These are phyloP conservation scores for Dione vanillae DNA, from an alignment of 2,888 invertebrate genomes.

Conservation along the genomic window DNA sequence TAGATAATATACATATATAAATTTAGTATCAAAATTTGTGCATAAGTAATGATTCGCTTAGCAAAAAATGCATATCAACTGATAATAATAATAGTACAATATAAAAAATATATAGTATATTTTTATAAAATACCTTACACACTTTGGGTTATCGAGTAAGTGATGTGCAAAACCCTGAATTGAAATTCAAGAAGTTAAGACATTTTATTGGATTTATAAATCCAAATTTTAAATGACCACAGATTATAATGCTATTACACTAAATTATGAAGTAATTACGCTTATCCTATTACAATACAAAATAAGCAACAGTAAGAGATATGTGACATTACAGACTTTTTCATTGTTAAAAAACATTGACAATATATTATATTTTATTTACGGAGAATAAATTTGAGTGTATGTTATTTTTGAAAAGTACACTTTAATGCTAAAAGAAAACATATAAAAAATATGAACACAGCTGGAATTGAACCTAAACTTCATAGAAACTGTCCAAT, in stretches of 20 bases:
- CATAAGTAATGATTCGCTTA: slow-evolving; percentile 54
- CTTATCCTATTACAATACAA: slow-evolving; percentile 19
- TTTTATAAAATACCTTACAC: slow-evolving; percentile 46
- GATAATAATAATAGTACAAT: slow-evolving; percentile 53
- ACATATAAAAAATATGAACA: too few relatives aligned
- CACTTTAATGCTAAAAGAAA: too few relatives aligned
- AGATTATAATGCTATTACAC: background rate
- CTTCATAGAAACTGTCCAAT: too few relatives aligned
- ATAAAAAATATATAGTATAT: slow-evolving; percentile 71
- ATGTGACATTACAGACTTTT: slow-evolving; percentile 4
- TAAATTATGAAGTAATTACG: background rate
- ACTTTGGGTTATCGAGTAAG: slow-evolving; percentile 1
- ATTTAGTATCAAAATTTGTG: slow-evolving; percentile 63
- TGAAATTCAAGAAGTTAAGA: background rate
- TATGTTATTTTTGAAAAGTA: background rate
- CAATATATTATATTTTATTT: background rate
- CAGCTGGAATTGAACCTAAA: too few relatives aligned
- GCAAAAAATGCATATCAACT: slow-evolving; percentile 70
- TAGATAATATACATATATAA: slow-evolving; percentile 59
- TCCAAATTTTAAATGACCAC: background rate
- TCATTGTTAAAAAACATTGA: background rate
- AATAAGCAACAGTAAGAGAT: slow-evolving; percentile 4
- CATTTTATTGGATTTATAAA: background rate
- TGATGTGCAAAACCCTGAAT: background rate
- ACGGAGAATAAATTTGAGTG: background rate